A percentile compares a stretch with the other conserved stretches of the same genome.
phyloP scores from a whole-genome alignment of 2,113 vertebrate species.

The Varanus komodoensis region DNA sequence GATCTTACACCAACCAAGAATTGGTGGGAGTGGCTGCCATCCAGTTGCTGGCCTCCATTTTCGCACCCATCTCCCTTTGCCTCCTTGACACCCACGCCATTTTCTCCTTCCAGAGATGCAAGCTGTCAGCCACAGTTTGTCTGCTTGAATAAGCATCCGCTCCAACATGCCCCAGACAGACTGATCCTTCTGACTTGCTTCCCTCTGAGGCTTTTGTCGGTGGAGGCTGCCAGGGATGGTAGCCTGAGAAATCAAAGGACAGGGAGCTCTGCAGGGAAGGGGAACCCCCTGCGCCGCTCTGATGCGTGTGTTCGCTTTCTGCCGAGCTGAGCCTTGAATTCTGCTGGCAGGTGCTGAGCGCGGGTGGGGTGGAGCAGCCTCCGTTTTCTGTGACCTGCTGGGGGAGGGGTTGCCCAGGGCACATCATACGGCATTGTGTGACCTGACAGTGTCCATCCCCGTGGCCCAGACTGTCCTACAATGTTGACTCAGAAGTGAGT shows the following conservation, averaged over 20 bases:
- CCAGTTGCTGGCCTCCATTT: neutral
- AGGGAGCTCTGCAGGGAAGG: neutral
- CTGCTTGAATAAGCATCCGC: slow-evolving; percentile 19
- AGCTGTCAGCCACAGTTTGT: slow-evolving; percentile 9
- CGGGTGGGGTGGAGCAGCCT: neutral
- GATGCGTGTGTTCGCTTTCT: neutral
- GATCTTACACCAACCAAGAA: neutral
- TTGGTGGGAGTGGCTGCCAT: neutral
- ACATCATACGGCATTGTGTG: neutral
- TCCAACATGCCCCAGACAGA: slow-evolving; percentile 27
- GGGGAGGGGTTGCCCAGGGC: neutral
- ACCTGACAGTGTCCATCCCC: neutral
- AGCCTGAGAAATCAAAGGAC: slow-evolving; percentile 3
- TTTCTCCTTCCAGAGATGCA: neutral
- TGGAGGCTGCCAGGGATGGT: slow-evolving; percentile 1
- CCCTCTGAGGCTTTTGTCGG: neutral
- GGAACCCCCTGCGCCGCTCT: neutral
- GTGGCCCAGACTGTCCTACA: neutral
- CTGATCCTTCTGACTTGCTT: slow-evolving; percentile 24
- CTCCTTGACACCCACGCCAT: neutral
- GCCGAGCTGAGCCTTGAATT: neutral
- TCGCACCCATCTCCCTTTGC: neutral
- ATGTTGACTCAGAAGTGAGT: slow-evolving; percentile 1
- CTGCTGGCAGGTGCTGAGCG: neutral
- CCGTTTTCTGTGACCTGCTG: neutral